Percentiles rank a stretch among this genome's conserved stretches.
These are phyloP conservation scores for Archilochus colubris DNA, from an alignment of 2,113 vertebrate species.

Conservation along the genomic window DNA sequence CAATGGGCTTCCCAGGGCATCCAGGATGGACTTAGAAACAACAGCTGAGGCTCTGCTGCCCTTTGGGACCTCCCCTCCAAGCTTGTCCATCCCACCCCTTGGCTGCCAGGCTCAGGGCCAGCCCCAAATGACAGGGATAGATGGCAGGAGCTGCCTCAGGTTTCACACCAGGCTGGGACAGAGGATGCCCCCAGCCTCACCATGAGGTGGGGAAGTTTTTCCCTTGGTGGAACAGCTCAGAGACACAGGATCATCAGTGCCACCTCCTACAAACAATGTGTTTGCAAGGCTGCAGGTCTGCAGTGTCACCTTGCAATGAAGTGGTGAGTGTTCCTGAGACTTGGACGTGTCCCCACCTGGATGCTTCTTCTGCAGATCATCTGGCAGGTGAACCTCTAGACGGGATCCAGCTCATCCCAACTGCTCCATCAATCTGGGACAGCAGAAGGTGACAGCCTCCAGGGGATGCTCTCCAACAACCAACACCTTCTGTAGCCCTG, in stretches of 20 bases:
- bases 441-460: background rate
- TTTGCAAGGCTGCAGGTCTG: background rate
- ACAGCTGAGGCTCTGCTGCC: conserved; percentile 48
- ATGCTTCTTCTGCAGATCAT: background rate
- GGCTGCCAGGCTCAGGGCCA: background rate
- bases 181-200: background rate
- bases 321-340: fast-evolving
- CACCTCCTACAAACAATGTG: background rate
- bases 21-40: conserved; percentile 51
- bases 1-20: conserved; percentile 13
- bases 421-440: background rate
- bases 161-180: background rate
- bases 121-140: background rate
- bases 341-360: fast-evolving
- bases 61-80: background rate
- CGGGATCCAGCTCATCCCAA: background rate
- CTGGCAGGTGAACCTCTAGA: background rate
- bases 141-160: background rate
- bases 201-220: background rate
- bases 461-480: background rate
- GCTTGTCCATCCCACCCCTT: background rate
- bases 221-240: background rate
- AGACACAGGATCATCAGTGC: background rate
- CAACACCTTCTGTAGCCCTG: background rate
- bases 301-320: background rate